phyloP scores from a whole-genome alignment of 2,888 invertebrate species.

The Noctuana brunneofusca region DNA sequence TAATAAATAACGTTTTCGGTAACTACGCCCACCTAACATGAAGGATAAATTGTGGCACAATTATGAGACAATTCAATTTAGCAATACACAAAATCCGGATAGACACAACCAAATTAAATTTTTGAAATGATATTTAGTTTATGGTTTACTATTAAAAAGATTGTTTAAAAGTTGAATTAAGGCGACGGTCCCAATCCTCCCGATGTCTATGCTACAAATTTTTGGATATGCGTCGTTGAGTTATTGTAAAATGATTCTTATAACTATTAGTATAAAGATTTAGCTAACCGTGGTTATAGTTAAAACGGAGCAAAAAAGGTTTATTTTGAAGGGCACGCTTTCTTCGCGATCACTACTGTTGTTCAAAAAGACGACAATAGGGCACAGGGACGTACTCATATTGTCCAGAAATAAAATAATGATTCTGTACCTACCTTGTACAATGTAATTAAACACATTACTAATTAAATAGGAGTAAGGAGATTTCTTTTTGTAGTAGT shows the following conservation, averaged over 20 bases:
- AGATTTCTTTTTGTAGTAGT: too few species aligned
- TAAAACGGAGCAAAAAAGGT: slow-evolving; percentile 53
- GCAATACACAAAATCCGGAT: too few species aligned
- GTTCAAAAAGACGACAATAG: slow-evolving; percentile 66
- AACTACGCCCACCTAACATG: too few species aligned
- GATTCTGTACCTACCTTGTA: too few species aligned
- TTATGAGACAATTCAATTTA: too few species aligned
- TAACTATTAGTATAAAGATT: slow-evolving; percentile 45
- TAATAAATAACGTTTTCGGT: too few species aligned
- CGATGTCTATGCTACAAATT: slow-evolving; percentile 43
- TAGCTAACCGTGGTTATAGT: slow-evolving; percentile 28
- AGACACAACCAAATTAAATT: too few species aligned
- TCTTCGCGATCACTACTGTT: slow-evolving; percentile 73
- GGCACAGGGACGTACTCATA: slow-evolving; percentile 60
- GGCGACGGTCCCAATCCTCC: slow-evolving; percentile 54
- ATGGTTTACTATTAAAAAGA: too few species aligned
- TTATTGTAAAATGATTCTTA: slow-evolving; percentile 54
- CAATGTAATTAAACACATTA: too few species aligned
- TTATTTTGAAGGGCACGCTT: slow-evolving; percentile 72
- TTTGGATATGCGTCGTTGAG: slow-evolving; percentile 45
- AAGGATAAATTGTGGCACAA: too few species aligned
- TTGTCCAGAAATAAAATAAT: slow-evolving; percentile 32
- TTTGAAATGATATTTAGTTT: too few species aligned
- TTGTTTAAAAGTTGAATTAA: slow-evolving; percentile 34
- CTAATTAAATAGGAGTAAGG: too few species aligned